Evolutionary conservation across 2,113 vertebrate species (phyloP), one percentile per base, ranked within the genome.

Genomic region (Lucifuga dentata): DNA sequence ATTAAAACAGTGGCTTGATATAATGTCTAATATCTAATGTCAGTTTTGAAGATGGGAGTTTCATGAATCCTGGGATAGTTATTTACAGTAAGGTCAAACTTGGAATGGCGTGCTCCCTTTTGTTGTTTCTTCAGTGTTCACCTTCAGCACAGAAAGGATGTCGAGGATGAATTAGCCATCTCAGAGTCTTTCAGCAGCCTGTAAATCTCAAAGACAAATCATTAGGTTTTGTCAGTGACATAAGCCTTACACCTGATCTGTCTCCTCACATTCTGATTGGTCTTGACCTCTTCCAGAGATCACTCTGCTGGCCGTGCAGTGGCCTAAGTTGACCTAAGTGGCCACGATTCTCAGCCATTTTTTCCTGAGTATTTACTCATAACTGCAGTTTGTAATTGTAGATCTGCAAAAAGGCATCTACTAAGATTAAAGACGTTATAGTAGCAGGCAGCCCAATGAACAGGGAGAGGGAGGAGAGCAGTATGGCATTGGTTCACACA

Each of bases 191-290:
- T 29, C 26, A 40, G 1, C 5, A 32, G 16, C 11, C 11, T 36
- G 26, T 38, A 19, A 16, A 29, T 26, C 2, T 11, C 33, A n/a
- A n/a, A 16, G 0, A 1, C 13, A 59, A 26, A 59, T 59, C 20
- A 26, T 41, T 16, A 0, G 21, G 38, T 33, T 56, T 24, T 20
- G 9, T 57, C 5, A 9, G 13, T 17, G 48, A 36, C 53, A 36
- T 53, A 17, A 51, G 77, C 76, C 41, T 16, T 41, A 17, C 80
- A 73, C 73, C 78, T 70, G 76, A 76, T 72, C 15, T 13, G 13
- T 24, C 19, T 11, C 32, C 17, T 80, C 63, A 83, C 65, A 73
- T 55, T 67, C 36, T 79, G 74, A 82, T 81, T 55, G 20, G 48
- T 15, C 69, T 29, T 53, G 67, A 71, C 63, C 76, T 60, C 49